phyloP scores from a whole-genome alignment of 2,113 vertebrate genomes.

The Trichomycterus rosablanca region DNA sequence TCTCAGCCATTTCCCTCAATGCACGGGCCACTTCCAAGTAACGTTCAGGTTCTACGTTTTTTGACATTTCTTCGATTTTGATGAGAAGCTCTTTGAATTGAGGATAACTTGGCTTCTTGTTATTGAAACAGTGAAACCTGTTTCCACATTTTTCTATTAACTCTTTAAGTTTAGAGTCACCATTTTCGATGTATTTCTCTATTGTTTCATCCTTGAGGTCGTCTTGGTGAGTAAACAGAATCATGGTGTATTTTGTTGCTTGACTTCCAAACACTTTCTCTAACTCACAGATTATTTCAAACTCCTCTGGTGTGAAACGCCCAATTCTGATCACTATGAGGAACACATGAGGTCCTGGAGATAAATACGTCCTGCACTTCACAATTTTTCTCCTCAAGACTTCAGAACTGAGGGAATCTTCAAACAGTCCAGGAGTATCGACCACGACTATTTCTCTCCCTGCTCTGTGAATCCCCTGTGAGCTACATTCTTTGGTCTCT shows the following conservation, averaged over 20 bases:
- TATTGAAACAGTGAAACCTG: constrained; percentile 1
- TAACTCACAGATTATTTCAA: not conserved
- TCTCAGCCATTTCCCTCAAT: too few species aligned
- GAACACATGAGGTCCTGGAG: too few species aligned
- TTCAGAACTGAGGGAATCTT: not conserved
- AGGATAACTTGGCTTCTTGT: not conserved
- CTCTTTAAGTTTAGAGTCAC: not conserved
- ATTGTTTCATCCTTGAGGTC: not conserved
- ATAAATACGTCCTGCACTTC: not conserved
- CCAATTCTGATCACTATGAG: too few species aligned
- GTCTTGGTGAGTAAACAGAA: constrained; percentile 23
- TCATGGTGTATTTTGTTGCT: constrained; percentile 2
- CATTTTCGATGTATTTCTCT: not conserved
- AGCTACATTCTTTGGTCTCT: too few species aligned
- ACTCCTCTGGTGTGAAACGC: too few species aligned
- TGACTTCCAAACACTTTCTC: not conserved
- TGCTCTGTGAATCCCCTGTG: not conserved
- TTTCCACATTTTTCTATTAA: constrained; percentile 9
- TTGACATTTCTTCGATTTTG: constrained; percentile 11
- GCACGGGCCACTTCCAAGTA: too few species aligned
- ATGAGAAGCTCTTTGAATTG: constrained; percentile 20
- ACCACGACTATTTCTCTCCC: constrained; percentile 14
- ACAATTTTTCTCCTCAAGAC: not conserved
- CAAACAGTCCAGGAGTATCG: constrained; percentile 15
- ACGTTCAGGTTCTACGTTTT: too few species aligned